Conservation (phyloP, 2,113 vertebrate species). For the Zapus hudsonius region DNA sequence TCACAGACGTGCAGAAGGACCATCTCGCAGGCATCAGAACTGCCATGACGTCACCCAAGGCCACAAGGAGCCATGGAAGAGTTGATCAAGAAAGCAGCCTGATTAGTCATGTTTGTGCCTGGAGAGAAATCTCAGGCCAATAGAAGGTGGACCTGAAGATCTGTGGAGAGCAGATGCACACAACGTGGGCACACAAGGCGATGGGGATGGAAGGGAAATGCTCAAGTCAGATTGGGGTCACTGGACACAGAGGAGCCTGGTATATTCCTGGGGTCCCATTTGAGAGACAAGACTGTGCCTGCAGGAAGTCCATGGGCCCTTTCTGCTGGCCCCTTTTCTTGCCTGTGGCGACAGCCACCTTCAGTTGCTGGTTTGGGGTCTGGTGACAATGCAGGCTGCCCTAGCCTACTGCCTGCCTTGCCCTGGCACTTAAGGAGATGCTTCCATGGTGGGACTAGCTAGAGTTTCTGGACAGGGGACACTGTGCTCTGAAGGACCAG, state of each 20-base stretch:
- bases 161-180: neutral
- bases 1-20: neutral
- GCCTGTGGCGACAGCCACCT: neutral
- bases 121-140: neutral
- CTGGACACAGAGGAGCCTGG: neutral
- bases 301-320: neutral
- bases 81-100: neutral
- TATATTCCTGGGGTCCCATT: neutral
- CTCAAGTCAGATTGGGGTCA: neutral
- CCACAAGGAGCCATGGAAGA: neutral
- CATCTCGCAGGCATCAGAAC: neutral
- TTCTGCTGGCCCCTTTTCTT: neutral
- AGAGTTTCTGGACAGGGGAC: fast-evolving
- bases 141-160: neutral
- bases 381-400: neutral
- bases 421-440: neutral
- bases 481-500: fast-evolving
- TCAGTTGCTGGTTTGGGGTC: neutral
- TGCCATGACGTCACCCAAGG: neutral
- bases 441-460: neutral
- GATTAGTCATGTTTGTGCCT: neutral
- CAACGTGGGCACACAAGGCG: fast-evolving
- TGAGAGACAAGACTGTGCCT: neutral
- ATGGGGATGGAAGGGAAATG: neutral
- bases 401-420: neutral